Evolutionary conservation across 2,797 vertebrate genomes (phyloP), one percentile per base, ranked within the genome.

Genomic region (Gymnocypris eckloni): DNA sequence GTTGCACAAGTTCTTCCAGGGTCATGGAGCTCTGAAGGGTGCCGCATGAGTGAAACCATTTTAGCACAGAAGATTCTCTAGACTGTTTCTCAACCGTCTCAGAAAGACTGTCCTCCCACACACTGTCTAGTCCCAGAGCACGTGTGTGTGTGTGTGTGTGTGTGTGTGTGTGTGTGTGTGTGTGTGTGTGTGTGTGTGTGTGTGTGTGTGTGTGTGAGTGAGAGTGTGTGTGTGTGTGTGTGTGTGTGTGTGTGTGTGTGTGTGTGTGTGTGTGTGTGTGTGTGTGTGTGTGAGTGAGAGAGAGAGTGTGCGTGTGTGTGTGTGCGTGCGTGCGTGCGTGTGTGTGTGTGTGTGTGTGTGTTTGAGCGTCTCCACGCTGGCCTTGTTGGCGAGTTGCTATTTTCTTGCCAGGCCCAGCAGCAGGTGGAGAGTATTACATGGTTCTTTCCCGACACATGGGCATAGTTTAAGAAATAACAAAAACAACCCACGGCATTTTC

Each of bases 371-470:
- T 79, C 64, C 25, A 61, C 64, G 41, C 81, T 86, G 77, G 84
- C 87, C 84, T 80, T 66, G 86, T 76, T 91, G 85, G 81, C 48
- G 64, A 87, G 59, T 64, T 79, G 16, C 48, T 79, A 72, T 73
- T 86, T 84, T 86, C 76, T 89, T 83, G 88, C 89, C 92, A 91
- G 83, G 90, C 70, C 81, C 85, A 87, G 90, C 90, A 90, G 92
- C 94, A 93, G 94, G 94, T 92, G 93, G 91, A 89, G 88, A 69
- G 89, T 90, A 83, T 94, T 92, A 92, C 87, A 87, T 87, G 91
- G 48, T 90, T 91, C 90, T 89, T 89, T 86, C 88, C 52, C 54
- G 83, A 83, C 83, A 85, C 82, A 81, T 59, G 72, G 83, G 43
- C 81, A 78, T 52, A 67, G 76, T 86, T 79, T 50, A 86, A 84